phyloP scores from a whole-genome alignment of 2,797 vertebrate genomes.

The Pipistrellus pipistrellus region DNA sequence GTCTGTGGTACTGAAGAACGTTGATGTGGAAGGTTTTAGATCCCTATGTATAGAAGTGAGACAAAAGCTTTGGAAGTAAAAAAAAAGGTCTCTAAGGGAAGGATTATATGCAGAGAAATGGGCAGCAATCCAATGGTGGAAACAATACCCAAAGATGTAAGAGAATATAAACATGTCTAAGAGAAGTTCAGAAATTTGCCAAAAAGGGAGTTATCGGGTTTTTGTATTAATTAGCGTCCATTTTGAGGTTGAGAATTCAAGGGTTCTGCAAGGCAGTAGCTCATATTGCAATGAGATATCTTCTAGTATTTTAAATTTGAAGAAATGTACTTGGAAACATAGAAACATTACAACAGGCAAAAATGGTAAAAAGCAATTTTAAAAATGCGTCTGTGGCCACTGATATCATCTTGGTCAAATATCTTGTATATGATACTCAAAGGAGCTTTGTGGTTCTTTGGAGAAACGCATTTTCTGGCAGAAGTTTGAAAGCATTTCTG shows the following conservation, averaged over 20 bases:
- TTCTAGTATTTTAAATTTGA: background rate
- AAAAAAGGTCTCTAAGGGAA: background rate
- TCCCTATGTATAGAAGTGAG: background rate
- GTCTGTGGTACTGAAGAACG: background rate
- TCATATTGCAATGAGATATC: constrained; percentile 9
- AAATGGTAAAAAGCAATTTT: constrained; percentile 32
- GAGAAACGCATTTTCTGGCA: constrained; percentile 67
- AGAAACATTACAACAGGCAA: constrained; percentile 33
- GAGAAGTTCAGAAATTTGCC: background rate
- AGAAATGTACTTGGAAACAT: constrained; percentile 1
- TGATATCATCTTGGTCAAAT: constrained; percentile 17
- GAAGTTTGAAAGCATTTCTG: constrained; percentile 65
- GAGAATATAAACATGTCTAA: background rate
- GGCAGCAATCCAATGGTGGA: background rate
- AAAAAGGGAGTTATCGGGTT: background rate
- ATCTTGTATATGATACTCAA: constrained; percentile 45
- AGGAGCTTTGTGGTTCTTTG: constrained; percentile 43
- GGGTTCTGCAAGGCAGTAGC: background rate
- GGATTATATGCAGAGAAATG: background rate
- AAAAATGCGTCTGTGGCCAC: constrained; percentile 47
- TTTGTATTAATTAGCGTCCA: background rate
- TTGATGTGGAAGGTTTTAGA: background rate
- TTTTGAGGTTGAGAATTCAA: constrained; percentile 31
- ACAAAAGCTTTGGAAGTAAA: background rate
- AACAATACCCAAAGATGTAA: background rate